Percentiles rank a stretch among this genome's conserved stretches.
Evolutionary conservation across 2,888 invertebrate genomes (phyloP).

Genomic region (Drosophila atripex): DNA sequence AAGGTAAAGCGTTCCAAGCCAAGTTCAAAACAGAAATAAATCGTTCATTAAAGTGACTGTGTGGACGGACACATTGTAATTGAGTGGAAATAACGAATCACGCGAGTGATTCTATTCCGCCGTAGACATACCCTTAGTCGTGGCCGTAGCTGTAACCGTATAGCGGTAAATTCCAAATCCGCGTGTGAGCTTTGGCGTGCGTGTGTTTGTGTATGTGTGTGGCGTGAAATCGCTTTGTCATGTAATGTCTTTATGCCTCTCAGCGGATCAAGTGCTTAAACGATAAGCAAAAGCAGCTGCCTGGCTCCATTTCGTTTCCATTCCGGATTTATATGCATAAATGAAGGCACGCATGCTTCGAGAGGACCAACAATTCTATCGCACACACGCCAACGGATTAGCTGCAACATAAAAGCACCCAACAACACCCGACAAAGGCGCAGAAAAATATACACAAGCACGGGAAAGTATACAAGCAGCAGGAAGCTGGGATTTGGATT

Average conservation of each 20-base stretch:
- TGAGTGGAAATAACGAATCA: conserved; percentile 45
- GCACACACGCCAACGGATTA: conserved; percentile 68
- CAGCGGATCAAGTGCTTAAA: conserved; percentile 72
- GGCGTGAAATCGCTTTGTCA: conserved; percentile 72
- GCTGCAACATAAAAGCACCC: conserved; percentile 59
- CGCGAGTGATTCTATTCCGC: conserved; percentile 23
- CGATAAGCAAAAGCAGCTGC: conserved; percentile 72
- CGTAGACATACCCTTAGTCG: not conserved
- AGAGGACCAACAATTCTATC: conserved; percentile 28
- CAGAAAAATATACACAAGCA: conserved; percentile 19
- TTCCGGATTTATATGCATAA: conserved; percentile 70
- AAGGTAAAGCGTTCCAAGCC: conserved; percentile 21
- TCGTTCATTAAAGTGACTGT: conserved; percentile 30
- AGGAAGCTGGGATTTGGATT: conserved; percentile 41
- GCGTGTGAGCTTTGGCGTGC: not conserved
- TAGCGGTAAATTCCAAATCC: not conserved
- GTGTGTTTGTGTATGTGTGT: conserved; percentile 18
- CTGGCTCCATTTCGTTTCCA: conserved; percentile 5
- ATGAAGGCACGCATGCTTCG: conserved; percentile 56
- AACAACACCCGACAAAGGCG: conserved; percentile 20
- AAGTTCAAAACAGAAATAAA: conserved; percentile 19
- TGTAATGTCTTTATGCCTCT: conserved; percentile 69
- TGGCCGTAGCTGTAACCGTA: not conserved
- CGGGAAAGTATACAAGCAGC: conserved; percentile 23
- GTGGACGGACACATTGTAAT: conserved; percentile 21